Evolutionary conservation across 2,797 vertebrate genomes (phyloP).

Genomic region (Premnoplex brunnescens): DNA sequence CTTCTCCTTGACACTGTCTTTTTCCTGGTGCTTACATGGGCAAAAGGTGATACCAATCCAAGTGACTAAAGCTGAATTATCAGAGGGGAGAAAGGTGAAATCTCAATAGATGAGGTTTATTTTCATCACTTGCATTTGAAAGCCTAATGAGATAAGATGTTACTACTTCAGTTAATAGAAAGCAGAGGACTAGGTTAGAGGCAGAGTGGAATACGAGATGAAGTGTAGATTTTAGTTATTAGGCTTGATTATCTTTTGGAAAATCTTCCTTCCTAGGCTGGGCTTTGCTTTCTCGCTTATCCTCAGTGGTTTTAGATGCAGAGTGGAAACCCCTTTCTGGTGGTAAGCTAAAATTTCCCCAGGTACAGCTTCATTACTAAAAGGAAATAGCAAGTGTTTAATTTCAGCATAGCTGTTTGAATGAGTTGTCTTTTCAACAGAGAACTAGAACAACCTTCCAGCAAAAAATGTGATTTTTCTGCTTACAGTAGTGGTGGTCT

Average conservation of each 20-base stretch:
- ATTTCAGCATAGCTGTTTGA: not conserved
- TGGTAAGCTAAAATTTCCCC: not conserved
- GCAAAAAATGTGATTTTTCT: not conserved
- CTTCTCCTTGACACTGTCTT: not conserved
- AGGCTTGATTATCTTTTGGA: not conserved
- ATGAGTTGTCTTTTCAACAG: not conserved
- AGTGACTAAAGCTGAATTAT: not conserved
- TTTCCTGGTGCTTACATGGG: not conserved
- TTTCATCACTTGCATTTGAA: not conserved
- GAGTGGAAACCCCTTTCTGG: not conserved
- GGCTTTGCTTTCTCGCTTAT: not conserved
- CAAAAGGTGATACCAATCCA: not conserved
- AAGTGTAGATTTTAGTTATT: not conserved
- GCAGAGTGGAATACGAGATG: not conserved
- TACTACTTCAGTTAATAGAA: not conserved
- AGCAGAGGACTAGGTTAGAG: not conserved
- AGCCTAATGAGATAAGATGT: not conserved
- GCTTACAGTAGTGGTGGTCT: not conserved
- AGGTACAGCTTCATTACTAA: not conserved
- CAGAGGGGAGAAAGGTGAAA: not conserved
- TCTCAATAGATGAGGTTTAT: not conserved
- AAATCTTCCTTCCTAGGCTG: not conserved
- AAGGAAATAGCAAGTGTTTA: not conserved
- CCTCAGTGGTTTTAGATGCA: not conserved
- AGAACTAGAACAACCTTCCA: not conserved